Evolutionary conservation across 2,888 invertebrate species (phyloP).

Genomic region (Drosophila tanythrix): DNA sequence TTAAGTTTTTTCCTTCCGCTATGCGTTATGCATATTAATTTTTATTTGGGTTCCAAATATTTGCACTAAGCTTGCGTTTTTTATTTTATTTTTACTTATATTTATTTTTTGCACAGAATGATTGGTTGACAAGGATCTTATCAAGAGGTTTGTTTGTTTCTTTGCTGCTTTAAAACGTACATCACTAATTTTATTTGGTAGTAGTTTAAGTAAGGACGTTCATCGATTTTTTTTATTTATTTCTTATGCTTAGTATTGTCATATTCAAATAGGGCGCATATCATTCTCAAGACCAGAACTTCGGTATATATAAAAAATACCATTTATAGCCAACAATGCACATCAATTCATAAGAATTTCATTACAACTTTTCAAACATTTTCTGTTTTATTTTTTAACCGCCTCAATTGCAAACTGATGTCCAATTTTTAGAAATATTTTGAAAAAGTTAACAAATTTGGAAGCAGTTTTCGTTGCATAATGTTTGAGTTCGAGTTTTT

Average conservation of each 20-base stretch:
- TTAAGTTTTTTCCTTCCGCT: constrained; percentile 61
- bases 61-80: constrained; percentile 30
- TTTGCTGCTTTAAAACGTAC: background rate
- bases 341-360: background rate
- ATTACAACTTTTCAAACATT: background rate
- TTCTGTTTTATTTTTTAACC: background rate
- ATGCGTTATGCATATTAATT: constrained; percentile 83
- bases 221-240: no score
- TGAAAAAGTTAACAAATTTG: background rate
- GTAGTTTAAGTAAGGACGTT: no score
- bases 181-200: background rate
- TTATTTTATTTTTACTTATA: background rate
- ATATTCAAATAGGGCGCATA: background rate
- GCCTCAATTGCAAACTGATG: no score
- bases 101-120: background rate
- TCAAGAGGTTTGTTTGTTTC: background rate
- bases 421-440: no score
- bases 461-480: background rate
- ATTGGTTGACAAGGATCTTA: background rate
- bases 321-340: background rate
- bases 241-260: background rate
- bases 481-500: background rate
- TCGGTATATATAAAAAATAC: background rate
- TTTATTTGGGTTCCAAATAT: constrained; percentile 28
- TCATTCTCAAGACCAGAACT: background rate